Evolutionary conservation across 2,797 vertebrate genomes (phyloP), one percentile per base, ranked within the genome.

Genomic region (Tapera naevia): DNA sequence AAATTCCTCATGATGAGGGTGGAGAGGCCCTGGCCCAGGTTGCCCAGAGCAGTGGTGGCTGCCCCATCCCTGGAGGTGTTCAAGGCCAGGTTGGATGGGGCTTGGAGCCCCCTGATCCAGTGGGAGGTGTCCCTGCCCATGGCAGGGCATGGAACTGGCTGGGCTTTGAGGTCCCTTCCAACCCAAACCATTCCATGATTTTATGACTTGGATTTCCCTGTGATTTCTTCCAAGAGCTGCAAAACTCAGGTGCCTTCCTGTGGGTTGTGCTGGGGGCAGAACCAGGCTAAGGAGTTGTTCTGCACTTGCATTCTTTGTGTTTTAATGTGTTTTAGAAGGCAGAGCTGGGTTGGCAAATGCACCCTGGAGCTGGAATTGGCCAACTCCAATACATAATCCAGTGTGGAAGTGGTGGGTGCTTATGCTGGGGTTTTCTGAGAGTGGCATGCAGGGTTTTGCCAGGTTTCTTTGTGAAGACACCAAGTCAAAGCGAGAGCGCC

Each of bases 211-310:
- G 13, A 1, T 21, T 32, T 37, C 45, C 10, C 66, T 70, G 80
- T 37, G 76, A 5, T 17, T 80, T 61, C 53, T 33, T 62, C 84
- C 24, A 35, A 17, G 4, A 4, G 22, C 46, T 84, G 45, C 33
- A 35, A 37, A 75, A 30, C 7, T 30, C 1, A 4, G 27, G 51
- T 28, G 66, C 33, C 54, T 86, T 24, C 1, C 58, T 22, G 30
- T 0, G 2, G 8, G 45, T 41, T 32, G 10, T 0, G 3, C 15
- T 48, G n/a, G n/a, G n/a, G n/a, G 69, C 17, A 71, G 65, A 41
- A 9, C 6, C 9, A 2, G 37, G 8, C 32, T 7, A 6, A 35
- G 56, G 54, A 1, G 11, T 22, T 2, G 11, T 17, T 81, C 54
- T 19, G 11, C 8, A 0, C 67, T 30, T 10, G 12, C 56, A 28